Percentiles rank a stretch among this genome's conserved stretches.
phyloP scores from a whole-genome alignment of 2,113 vertebrate genomes.

The Pedionomus torquatus region DNA sequence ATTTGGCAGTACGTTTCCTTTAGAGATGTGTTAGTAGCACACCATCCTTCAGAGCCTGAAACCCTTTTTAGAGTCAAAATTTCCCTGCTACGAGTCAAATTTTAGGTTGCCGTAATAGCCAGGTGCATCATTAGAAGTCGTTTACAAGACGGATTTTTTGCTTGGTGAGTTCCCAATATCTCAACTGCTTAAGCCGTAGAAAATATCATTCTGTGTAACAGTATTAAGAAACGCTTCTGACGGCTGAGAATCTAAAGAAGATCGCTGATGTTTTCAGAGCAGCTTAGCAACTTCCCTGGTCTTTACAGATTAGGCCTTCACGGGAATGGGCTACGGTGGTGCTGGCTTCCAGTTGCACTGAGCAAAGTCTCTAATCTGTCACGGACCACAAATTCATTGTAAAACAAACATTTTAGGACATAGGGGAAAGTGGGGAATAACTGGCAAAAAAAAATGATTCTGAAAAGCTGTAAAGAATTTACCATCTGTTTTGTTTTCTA shows the following conservation, averaged over 20 bases:
- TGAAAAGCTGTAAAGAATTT: constrained; percentile 64
- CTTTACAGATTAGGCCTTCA: not conserved
- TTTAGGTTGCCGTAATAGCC: not conserved
- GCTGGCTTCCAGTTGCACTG: not conserved
- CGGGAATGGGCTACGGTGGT: not conserved
- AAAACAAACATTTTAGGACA: constrained; percentile 36
- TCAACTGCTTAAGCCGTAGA: not conserved
- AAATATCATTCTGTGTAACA: not conserved
- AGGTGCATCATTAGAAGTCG: not conserved
- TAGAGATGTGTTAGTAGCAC: not conserved
- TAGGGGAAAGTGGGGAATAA: constrained; percentile 8
- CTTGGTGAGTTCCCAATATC: not conserved
- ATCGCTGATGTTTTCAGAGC: not conserved
- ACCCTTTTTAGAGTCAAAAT: not conserved
- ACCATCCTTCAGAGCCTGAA: not conserved
- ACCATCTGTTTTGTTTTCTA: constrained; percentile 83
- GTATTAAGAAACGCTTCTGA: not conserved
- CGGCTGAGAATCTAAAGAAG: not conserved
- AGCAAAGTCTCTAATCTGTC: not conserved
- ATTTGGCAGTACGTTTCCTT: not conserved
- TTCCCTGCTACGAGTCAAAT: not conserved
- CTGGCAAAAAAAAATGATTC: constrained; percentile 36
- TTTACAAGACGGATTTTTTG: not conserved
- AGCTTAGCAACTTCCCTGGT: not conserved
- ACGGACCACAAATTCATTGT: not conserved